Conservation (phyloP, 1,140 invertebrate species). For the Nomia melanderi region DNA sequence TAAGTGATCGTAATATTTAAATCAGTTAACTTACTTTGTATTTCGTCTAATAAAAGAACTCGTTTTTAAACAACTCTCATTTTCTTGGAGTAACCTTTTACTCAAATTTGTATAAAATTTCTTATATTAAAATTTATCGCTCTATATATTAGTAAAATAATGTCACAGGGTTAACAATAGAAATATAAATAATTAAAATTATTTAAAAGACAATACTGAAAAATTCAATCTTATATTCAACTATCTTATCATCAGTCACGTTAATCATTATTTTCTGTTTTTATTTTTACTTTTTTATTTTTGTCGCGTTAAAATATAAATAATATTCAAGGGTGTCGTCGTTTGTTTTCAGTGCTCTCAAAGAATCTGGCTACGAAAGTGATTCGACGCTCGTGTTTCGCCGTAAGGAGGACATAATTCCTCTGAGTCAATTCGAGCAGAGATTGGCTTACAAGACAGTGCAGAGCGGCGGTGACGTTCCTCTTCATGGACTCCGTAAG, state of each 20-base stretch:
- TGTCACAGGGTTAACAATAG: no score
- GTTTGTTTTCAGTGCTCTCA: constrained; percentile 84
- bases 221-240: no score
- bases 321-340: neutral
- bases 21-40: neutral
- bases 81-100: neutral
- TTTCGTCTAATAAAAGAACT: neutral
- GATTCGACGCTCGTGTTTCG: constrained; percentile 93
- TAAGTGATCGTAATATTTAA: constrained; percentile 76
- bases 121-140: no score
- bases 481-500: constrained; percentile 92
- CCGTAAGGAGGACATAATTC: constrained; percentile 85
- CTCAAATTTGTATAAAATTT: no score
- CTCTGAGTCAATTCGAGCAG: constrained; percentile 89
- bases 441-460: constrained; percentile 91
- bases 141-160: no score
- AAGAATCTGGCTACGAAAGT: constrained; percentile 94
- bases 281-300: no score
- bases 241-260: no score
- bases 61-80: neutral
- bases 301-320: neutral
- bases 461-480: constrained; percentile 95
- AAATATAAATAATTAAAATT: no score
- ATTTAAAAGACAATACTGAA: no score
- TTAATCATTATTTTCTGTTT: no score